These are phyloP conservation scores for Phallusia fumigata DNA, from an alignment of 23 tunicate genomes.

Conservation along the genomic window DNA sequence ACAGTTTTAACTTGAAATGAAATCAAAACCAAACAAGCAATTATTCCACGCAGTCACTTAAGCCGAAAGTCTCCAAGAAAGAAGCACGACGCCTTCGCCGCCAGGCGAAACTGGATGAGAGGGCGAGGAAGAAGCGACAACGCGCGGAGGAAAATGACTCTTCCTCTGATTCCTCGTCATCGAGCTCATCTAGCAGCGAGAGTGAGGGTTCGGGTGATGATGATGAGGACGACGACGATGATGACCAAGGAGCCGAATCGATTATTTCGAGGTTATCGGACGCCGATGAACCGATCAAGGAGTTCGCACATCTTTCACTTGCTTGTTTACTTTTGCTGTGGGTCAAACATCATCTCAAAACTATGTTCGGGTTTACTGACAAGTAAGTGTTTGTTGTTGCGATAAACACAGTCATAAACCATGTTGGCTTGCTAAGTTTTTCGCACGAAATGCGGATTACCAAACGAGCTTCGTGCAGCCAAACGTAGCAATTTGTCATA, in stretches of 20 bases:
- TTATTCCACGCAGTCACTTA: neutral
- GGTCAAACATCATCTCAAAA: constrained; percentile 87
- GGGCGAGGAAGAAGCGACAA: neutral
- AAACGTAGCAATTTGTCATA: too few relatives aligned
- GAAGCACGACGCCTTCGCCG: constrained; percentile 6
- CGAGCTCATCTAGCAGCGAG: neutral
- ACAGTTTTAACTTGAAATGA: too few relatives aligned
- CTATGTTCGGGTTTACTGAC: constrained; percentile 89
- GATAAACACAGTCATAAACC: too few relatives aligned
- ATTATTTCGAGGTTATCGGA: constrained; percentile 41
- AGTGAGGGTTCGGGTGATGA: constrained; percentile 19
- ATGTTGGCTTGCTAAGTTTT: neutral
- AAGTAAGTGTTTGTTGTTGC: constrained; percentile 39
- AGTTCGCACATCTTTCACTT: constrained; percentile 73
- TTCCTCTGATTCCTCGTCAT: neutral
- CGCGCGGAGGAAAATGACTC: constrained; percentile 14
- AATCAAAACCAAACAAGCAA: neutral
- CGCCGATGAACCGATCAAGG: constrained; percentile 61
- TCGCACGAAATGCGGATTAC: too few relatives aligned
- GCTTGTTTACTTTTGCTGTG: constrained; percentile 82
- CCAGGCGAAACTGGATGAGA: constrained; percentile 31
- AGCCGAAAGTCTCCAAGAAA: constrained; percentile 15
- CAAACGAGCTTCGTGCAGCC: too few relatives aligned
- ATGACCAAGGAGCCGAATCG: constrained; percentile 35
- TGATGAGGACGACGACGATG: constrained; percentile 26